Conservation (phyloP, 2,888 invertebrate genomes). For the Lagria hirta region DNA sequence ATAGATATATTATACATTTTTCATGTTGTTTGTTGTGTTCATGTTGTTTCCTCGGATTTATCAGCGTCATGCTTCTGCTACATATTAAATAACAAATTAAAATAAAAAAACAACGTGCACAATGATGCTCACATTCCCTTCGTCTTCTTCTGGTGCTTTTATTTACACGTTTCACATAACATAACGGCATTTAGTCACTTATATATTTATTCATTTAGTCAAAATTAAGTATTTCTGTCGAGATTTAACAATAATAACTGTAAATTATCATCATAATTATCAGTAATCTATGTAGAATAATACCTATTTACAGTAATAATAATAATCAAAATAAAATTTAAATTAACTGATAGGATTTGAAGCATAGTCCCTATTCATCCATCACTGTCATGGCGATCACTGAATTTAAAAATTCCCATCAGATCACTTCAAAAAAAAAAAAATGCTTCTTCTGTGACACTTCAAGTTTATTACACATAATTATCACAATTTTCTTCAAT, state of each 20-base stretch:
- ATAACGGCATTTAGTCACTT: constrained; percentile 23
- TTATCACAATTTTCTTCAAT: constrained; percentile 46
- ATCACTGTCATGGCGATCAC: constrained; percentile 54
- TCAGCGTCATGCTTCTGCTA: constrained; percentile 40
- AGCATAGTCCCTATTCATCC: constrained; percentile 35
- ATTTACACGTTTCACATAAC: constrained; percentile 35
- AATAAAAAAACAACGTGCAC: constrained; percentile 46
- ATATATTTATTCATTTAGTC: constrained; percentile 32
- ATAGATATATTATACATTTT: constrained; percentile 50
- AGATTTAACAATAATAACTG: constrained; percentile 23
- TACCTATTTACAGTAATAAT: no score
- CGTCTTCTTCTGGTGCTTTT: constrained; percentile 32
- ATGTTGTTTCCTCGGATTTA: constrained; percentile 34
- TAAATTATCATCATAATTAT: constrained; percentile 29
- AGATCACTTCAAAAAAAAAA: constrained; percentile 43
- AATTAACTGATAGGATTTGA: no score
- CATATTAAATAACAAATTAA: constrained; percentile 52
- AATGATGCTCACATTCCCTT: no score
- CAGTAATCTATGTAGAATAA: constrained; percentile 31
- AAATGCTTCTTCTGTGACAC: constrained; percentile 36
- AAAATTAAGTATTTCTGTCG: constrained; percentile 35
- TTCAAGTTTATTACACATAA: constrained; percentile 46
- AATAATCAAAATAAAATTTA: no score
- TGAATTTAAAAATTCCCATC: constrained; percentile 41
- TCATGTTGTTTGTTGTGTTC: constrained; percentile 33